These are phyloP conservation scores for Paedocypris sp. DNA, from an alignment of 2,113 vertebrate genomes.

Conservation along the genomic window DNA sequence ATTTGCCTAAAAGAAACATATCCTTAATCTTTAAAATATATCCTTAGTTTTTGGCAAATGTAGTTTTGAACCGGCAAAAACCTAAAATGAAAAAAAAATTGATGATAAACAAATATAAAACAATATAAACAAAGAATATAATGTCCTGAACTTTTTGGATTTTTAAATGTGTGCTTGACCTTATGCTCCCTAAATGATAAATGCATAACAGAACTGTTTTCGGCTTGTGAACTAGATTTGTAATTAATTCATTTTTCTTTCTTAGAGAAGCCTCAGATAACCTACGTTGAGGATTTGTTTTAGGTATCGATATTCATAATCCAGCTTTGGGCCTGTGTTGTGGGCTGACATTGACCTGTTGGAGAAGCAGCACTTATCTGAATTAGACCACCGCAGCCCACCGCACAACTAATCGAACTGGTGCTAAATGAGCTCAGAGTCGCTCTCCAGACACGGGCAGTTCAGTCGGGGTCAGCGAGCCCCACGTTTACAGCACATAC, in stretches of 20 bases:
- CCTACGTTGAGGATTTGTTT: neutral
- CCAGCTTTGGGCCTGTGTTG: neutral
- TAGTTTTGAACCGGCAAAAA: no score
- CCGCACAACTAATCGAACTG: no score
- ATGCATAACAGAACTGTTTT: neutral
- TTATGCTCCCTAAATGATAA: neutral
- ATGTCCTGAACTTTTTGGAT: no score
- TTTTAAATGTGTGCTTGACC: no score
- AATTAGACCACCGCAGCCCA: neutral
- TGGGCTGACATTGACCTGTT: neutral
- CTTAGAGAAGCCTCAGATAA: neutral
- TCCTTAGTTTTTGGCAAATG: no score
- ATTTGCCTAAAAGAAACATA: no score
- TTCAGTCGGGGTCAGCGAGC: neutral
- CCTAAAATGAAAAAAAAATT: no score
- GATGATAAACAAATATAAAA: no score
- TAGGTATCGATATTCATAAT: constrained; percentile 1
- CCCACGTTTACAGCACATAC: neutral
- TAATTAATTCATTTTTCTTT: no score
- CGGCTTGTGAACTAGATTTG: no score
- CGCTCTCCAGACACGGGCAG: neutral
- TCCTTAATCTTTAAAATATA: no score
- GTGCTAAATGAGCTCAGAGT: neutral
- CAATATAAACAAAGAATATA: no score
- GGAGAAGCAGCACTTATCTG: neutral